Evolutionary conservation across 2,888 invertebrate genomes (phyloP).

Genomic region (Mesopsocus fuscifrons): DNA sequence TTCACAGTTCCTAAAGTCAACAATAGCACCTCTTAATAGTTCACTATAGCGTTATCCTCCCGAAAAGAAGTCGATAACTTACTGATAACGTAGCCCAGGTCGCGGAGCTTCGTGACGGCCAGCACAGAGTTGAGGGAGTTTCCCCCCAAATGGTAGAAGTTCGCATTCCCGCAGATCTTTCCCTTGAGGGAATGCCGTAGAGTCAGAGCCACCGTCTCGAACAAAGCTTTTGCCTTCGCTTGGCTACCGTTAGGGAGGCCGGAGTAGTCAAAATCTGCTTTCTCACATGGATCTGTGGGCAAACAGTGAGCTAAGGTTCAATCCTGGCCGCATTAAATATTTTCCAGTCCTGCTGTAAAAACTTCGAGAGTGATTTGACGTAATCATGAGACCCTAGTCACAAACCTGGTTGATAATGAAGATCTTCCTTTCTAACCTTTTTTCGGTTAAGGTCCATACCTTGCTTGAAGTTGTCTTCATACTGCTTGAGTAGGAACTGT

Average conservation of each 20-base stretch:
- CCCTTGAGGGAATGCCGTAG: slow-evolving; percentile 34
- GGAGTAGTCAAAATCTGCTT: slow-evolving; percentile 37
- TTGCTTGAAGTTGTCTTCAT: slow-evolving; percentile 21
- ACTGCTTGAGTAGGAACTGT: slow-evolving; percentile 52
- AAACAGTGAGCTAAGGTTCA: too few species aligned
- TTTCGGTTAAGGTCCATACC: slow-evolving; percentile 1
- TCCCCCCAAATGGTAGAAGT: slow-evolving; percentile 45
- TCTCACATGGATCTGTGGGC: not conserved
- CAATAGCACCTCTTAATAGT: too few species aligned
- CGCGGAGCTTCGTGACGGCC: slow-evolving; percentile 55
- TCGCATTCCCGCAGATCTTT: slow-evolving; percentile 36
- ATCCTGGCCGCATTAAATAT: too few species aligned
- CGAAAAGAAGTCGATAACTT: too few species aligned
- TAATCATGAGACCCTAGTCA: too few species aligned
- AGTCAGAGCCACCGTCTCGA: slow-evolving; percentile 54
- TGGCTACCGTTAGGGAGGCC: slow-evolving; percentile 37
- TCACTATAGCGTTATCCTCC: too few species aligned
- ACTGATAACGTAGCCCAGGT: slow-evolving; percentile 61
- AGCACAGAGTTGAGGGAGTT: slow-evolving; percentile 73
- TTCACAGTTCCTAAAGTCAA: too few species aligned
- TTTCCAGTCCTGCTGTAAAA: too few species aligned
- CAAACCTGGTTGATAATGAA: not conserved
- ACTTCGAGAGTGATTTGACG: too few species aligned
- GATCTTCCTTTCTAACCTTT: slow-evolving; percentile 1
- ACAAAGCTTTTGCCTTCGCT: slow-evolving; percentile 44